Evolutionary conservation across 2,797 vertebrate species (phyloP), one percentile per base, ranked within the genome.

Genomic region (Poeciliopsis infans): DNA sequence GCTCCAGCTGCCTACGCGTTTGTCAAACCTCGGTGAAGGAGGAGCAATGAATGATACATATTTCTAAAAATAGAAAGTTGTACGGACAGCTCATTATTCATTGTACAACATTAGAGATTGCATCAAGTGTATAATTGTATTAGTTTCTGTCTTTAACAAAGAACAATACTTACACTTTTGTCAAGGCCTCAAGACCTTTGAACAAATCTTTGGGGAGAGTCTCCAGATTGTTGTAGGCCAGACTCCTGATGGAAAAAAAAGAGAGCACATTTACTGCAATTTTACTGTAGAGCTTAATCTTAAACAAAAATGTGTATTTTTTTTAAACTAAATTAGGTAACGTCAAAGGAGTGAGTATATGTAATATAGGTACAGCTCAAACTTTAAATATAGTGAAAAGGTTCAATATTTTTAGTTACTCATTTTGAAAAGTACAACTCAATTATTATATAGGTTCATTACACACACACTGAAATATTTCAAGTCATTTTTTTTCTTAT

Each of bases 201-300:
- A 99, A 99, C 93, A 99, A 96, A 90, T 99, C 97, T 96, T 96
- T 99, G 81, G 98, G 97, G 83, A 99, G 95, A 0, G 97, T 97
- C 81, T 98, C 97, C 72, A 99, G 96, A 90, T 98, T 98, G 93
- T 99, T 99, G 95, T 97, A 97, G 82, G 98, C 97, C 72, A 99
- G 96, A 93, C 98, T 99, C 96, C 98, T 99, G 91, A 66, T 91
- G 91, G 49, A 16, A 3, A 10, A 3, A 90, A 80, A 1, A 43
- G 57, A 70, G 75, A 81, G 47, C 74, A 28, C n/a, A 5, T 45
- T 49, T 12, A 57, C 23, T 68, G 64, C 28, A 45, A 28, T 1
- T 75, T 74, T 74, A 64, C 57, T 61, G 57, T 16, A 51, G 20
- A 64, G 31, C 36, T 11, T 10, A 39, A 66, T 66, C 61, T 39